Percentiles rank a stretch among this genome's conserved stretches.
phyloP scores from a whole-genome alignment of 2,113 vertebrate genomes.

The Jacana jacana region DNA sequence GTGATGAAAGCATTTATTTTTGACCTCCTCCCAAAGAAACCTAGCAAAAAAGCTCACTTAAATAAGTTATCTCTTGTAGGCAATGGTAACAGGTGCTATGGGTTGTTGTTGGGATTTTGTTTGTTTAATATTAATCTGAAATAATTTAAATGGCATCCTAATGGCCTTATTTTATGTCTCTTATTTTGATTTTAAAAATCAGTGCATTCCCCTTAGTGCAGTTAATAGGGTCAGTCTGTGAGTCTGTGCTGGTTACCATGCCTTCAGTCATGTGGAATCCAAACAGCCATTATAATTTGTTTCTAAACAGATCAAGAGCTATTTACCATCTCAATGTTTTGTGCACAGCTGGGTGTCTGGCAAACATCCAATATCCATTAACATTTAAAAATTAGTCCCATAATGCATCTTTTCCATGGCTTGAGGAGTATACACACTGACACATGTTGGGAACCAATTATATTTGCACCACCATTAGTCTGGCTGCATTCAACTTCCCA shows the following conservation, averaged over 20 bases:
- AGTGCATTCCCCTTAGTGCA: slow-evolving; percentile 36
- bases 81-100: slow-evolving; percentile 61
- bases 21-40: slow-evolving; percentile 23
- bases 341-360: slow-evolving; percentile 84
- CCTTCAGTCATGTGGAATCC: slow-evolving; percentile 77
- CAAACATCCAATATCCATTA: slow-evolving; percentile 84
- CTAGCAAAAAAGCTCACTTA: not conserved
- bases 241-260: slow-evolving; percentile 71
- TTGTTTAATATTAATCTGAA: slow-evolving; percentile 67
- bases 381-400: slow-evolving; percentile 86
- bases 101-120: slow-evolving; percentile 19
- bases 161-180: slow-evolving; percentile 53
- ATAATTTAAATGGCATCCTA: slow-evolving; percentile 65
- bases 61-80: slow-evolving; percentile 9
- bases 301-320: slow-evolving; percentile 87
- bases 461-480: slow-evolving; percentile 77
- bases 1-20: slow-evolving; percentile 46
- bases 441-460: slow-evolving; percentile 82
- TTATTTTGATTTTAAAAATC: slow-evolving; percentile 66
- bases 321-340: slow-evolving; percentile 83
- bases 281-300: slow-evolving; percentile 83
- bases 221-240: slow-evolving; percentile 76
- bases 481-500: slow-evolving; percentile 75
- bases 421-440: slow-evolving; percentile 75
- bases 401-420: slow-evolving; percentile 81